Conservation (phyloP, 2,888 invertebrate genomes). For the Pantelozetes paolii region DNA sequence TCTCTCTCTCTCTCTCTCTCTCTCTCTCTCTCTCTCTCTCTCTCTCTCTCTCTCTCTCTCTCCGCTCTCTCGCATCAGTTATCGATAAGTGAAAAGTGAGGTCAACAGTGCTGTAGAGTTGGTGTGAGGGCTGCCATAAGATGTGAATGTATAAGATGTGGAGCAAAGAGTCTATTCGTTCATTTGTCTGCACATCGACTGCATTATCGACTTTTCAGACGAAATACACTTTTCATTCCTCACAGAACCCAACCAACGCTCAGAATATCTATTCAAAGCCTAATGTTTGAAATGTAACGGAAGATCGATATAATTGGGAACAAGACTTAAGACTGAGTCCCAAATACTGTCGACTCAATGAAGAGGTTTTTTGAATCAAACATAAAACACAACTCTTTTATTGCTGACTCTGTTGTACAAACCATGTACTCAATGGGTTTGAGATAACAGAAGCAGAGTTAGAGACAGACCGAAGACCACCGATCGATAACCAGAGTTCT, state of each 20-base stretch:
- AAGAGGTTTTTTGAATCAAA: not conserved
- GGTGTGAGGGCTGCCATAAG: not conserved
- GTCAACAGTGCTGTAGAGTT: not conserved
- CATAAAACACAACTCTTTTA: not conserved
- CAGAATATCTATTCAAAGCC: conserved; percentile 21
- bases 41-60: not conserved
- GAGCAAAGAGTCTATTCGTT: not conserved
- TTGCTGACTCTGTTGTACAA: not conserved
- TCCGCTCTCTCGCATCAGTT: not conserved
- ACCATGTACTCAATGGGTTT: not conserved
- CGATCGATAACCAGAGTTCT: not conserved
- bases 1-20: not conserved
- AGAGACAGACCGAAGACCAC: not conserved
- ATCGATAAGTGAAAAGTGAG: not conserved
- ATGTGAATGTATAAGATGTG: not conserved
- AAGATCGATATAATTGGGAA: conserved; percentile 29
- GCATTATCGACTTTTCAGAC: conserved; percentile 21
- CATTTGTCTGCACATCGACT: not conserved
- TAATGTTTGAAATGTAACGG: not conserved
- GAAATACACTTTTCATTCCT: conserved; percentile 9
- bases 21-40: conserved; percentile 5
- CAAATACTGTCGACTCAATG: conserved; percentile 4
- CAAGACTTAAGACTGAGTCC: conserved; percentile 15
- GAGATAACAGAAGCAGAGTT: not conserved
- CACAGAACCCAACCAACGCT: not conserved